Percentiles rank a stretch among this genome's conserved stretches.
Evolutionary conservation across 2,113 vertebrate species (phyloP).

Genomic region (Pomatostomus ruficeps): DNA sequence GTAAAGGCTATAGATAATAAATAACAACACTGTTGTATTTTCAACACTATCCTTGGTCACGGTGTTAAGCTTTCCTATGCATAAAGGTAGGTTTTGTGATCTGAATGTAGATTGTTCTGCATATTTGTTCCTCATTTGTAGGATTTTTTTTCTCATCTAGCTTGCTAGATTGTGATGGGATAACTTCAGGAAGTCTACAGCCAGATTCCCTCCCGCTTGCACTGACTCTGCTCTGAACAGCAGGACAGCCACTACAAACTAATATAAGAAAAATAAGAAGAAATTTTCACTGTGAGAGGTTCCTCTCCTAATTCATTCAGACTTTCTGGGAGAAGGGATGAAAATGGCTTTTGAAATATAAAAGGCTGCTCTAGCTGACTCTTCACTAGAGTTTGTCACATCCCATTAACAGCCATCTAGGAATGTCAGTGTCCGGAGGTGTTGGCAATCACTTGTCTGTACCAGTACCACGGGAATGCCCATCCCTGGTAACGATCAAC

Average conservation of each 20-base stretch:
- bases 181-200: background rate
- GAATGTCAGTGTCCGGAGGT: background rate
- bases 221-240: background rate
- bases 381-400: background rate
- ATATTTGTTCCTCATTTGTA: background rate
- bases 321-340: background rate
- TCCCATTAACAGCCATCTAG: background rate
- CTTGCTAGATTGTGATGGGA: background rate
- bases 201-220: background rate
- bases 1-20: background rate
- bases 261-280: slow-evolving; percentile 13
- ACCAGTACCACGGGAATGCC: background rate
- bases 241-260: background rate
- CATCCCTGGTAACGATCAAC: background rate
- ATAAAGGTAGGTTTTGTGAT: background rate
- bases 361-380: background rate
- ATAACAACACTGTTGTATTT: background rate
- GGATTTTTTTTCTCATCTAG: background rate
- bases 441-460: background rate
- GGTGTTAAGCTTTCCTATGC: background rate
- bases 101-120: background rate
- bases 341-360: slow-evolving; percentile 21
- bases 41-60: background rate
- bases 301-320: background rate
- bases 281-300: background rate